Conservation (phyloP, 2,888 invertebrate genomes). For the Drymonia ruficornis region DNA sequence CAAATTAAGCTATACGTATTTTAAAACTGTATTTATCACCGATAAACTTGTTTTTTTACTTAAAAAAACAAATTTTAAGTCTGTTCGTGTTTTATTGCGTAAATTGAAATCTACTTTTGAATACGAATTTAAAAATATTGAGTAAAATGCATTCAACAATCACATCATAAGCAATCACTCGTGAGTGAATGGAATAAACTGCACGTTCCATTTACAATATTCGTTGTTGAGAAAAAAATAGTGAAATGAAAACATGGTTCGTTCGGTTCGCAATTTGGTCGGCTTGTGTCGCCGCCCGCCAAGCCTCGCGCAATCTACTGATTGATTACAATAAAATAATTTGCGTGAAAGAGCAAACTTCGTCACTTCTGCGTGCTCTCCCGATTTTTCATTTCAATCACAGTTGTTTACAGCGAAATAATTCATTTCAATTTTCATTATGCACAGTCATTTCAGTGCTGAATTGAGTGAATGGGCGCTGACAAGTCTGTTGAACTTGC, state of each 20-base stretch:
- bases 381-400: constrained; percentile 32
- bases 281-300: constrained; percentile 53
- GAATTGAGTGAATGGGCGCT: constrained; percentile 7
- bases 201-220: constrained; percentile 71
- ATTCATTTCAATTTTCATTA: constrained; percentile 25
- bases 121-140: constrained; percentile 26
- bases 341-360: constrained; percentile 59
- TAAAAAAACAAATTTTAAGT: too few relatives aligned
- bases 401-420: constrained; percentile 27
- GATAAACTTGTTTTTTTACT: too few relatives aligned
- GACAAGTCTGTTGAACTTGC: not conserved
- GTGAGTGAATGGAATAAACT: constrained; percentile 75
- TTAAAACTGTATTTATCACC: too few relatives aligned
- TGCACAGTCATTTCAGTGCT: constrained; percentile 16
- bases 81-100: too few relatives aligned
- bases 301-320: constrained; percentile 46
- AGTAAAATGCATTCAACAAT: constrained; percentile 69
- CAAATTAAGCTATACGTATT: not conserved
- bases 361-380: constrained; percentile 38
- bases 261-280: constrained; percentile 68
- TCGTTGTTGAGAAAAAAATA: constrained; percentile 63
- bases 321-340: constrained; percentile 70
- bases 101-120: too few relatives aligned
- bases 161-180: constrained; percentile 76
- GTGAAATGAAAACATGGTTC: constrained; percentile 63